Evolutionary conservation across 2,888 invertebrate genomes (phyloP).

Genomic region (Polyommatus icarus): DNA sequence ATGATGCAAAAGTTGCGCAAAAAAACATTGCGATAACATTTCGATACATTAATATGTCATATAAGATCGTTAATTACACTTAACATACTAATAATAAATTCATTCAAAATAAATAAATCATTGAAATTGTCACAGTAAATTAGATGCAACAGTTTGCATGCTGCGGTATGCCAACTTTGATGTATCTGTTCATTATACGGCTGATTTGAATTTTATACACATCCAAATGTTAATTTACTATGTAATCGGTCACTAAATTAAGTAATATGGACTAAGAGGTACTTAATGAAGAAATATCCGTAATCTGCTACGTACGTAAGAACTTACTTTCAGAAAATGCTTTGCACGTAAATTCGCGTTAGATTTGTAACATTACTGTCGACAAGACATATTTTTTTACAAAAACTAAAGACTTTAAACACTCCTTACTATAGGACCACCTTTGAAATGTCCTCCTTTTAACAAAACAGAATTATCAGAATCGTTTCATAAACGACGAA

Average conservation of each 20-base stretch:
- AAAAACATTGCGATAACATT: too few relatives aligned
- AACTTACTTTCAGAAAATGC: neutral
- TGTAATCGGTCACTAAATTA: neutral
- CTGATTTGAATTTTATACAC: slow-evolving; percentile 18
- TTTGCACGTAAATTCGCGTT: too few relatives aligned
- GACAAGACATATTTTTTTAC: too few relatives aligned
- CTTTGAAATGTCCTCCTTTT: too few relatives aligned
- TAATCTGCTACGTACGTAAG: neutral
- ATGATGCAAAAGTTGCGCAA: too few relatives aligned
- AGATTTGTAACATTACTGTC: too few relatives aligned
- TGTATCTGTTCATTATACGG: slow-evolving; percentile 4
- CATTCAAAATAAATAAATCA: neutral
- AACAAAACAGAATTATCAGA: too few relatives aligned
- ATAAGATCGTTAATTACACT: neutral
- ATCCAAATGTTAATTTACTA: slow-evolving; percentile 24
- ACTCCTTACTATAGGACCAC: too few relatives aligned
- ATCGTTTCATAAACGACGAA: too few relatives aligned
- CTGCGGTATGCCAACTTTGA: neutral
- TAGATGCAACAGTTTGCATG: neutral
- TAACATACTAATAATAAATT: neutral
- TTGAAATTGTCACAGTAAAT: neutral
- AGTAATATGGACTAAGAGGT: neutral
- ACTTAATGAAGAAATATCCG: slow-evolving; percentile 1
- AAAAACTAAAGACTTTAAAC: too few relatives aligned
- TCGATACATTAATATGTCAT: neutral